These are phyloP conservation scores for Parasteatoda lunata DNA, from an alignment of 2,888 invertebrate species.

Conservation along the genomic window DNA sequence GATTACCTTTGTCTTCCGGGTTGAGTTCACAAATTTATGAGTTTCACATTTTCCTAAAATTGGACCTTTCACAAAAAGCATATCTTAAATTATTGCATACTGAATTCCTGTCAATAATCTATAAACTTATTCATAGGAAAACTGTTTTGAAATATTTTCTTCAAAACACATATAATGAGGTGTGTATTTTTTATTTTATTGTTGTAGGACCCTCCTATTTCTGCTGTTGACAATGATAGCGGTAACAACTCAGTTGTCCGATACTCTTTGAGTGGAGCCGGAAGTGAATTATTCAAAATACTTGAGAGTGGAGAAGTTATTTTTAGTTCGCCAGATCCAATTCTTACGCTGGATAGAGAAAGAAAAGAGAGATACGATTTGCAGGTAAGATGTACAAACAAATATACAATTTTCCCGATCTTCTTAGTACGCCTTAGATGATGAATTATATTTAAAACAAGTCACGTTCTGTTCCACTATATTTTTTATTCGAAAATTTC, in stretches of 20 bases:
- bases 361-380: slow-evolving; percentile 70
- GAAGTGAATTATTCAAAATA: slow-evolving; percentile 70
- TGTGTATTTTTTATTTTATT: not conserved
- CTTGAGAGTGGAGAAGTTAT: slow-evolving; percentile 77
- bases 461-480: not conserved
- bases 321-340: slow-evolving; percentile 70
- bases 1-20: too few species aligned
- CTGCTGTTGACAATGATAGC: slow-evolving; percentile 80
- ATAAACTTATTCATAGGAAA: too few species aligned
- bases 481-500: too few species aligned
- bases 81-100: too few species aligned
- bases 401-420: too few species aligned
- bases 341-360: slow-evolving; percentile 69
- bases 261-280: slow-evolving; percentile 70
- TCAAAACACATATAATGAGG: not conserved
- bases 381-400: slow-evolving; percentile 34
- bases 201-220: slow-evolving; percentile 79
- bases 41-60: too few species aligned
- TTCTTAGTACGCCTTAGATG: too few species aligned
- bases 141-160: too few species aligned
- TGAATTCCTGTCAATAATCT: too few species aligned
- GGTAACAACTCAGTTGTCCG: slow-evolving; percentile 71
- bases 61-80: too few species aligned
- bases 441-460: not conserved
- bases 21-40: too few species aligned